Percentiles rank a stretch among this genome's conserved stretches.
Evolutionary conservation across 2,888 invertebrate species (phyloP).

Genomic region (Heliconius cydno): DNA sequence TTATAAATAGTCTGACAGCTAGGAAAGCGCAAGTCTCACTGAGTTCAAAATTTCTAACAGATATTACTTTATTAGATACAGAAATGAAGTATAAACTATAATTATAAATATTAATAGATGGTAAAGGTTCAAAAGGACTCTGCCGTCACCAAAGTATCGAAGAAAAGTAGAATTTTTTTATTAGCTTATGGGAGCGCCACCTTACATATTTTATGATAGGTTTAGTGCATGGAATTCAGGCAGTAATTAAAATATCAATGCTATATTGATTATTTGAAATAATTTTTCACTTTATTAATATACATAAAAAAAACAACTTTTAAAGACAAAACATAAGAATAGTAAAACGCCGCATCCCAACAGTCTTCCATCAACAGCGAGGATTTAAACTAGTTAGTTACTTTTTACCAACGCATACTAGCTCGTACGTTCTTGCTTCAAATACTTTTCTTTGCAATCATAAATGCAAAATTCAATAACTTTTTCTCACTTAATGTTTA

Average conservation of each 20-base stretch:
- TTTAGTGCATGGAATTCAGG: neutral
- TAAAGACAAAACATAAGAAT: neutral
- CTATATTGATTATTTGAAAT: neutral
- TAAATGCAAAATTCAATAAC: slow-evolving; percentile 18
- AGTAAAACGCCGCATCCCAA: neutral
- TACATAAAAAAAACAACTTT: neutral
- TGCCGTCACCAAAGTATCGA: too few species aligned
- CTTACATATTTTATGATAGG: neutral
- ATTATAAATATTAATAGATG: too few species aligned
- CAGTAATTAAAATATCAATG: neutral
- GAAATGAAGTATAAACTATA: neutral
- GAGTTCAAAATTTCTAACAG: neutral
- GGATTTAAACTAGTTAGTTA: neutral
- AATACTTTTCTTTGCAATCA: slow-evolving; percentile 18
- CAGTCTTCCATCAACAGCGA: neutral
- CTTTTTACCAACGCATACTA: slow-evolving; percentile 5
- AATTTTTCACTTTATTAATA: neutral
- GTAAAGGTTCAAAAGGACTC: too few species aligned
- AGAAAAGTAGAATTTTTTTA: too few species aligned
- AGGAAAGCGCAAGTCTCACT: neutral
- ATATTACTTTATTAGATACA: neutral
- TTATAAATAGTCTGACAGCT: neutral
- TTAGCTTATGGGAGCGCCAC: too few species aligned
- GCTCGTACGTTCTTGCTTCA: neutral
- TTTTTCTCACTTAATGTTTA: slow-evolving; percentile 21